phyloP scores from a whole-genome alignment of 2,113 vertebrate species.

The Cricetomys ansorgei region DNA sequence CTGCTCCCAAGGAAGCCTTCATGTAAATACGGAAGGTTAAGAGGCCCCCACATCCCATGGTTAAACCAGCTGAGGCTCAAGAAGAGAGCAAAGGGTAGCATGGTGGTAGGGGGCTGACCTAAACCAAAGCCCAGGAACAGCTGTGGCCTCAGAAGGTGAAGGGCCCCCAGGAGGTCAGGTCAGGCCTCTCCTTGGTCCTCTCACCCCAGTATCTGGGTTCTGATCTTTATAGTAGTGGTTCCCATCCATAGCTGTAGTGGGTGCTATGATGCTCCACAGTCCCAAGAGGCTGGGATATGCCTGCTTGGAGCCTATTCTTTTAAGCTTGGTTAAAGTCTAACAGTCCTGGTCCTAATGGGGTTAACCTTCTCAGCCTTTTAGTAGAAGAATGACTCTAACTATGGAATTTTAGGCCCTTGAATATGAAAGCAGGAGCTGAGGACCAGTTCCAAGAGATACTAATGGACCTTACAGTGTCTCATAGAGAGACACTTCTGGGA shows the following conservation, averaged over 20 bases:
- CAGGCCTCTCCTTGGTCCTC: not conserved
- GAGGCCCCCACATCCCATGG: not conserved
- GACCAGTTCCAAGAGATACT: not conserved
- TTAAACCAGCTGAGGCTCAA: constrained; percentile 39
- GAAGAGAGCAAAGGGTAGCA: constrained; percentile 61
- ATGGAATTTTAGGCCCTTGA: not conserved
- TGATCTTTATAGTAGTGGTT: not conserved
- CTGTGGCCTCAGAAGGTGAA: not conserved
- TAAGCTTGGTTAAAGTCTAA: not conserved
- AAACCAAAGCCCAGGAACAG: not conserved
- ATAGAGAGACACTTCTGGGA: not conserved
- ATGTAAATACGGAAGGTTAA: constrained; percentile 79
- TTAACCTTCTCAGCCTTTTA: not conserved
- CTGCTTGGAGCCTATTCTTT: not conserved
- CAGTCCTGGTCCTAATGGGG: too few species aligned
- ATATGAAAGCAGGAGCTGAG: not conserved
- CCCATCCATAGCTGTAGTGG: not conserved
- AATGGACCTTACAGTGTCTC: not conserved
- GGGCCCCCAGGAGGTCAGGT: not conserved
- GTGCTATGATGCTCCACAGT: not conserved
- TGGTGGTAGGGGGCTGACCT: not conserved
- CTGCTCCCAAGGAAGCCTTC: constrained; percentile 65
- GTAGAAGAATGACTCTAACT: not conserved
- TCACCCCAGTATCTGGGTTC: not conserved
- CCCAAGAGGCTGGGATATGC: not conserved